phyloP scores from a whole-genome alignment of 2,113 vertebrate species.

The Siphamia tubifer region DNA sequence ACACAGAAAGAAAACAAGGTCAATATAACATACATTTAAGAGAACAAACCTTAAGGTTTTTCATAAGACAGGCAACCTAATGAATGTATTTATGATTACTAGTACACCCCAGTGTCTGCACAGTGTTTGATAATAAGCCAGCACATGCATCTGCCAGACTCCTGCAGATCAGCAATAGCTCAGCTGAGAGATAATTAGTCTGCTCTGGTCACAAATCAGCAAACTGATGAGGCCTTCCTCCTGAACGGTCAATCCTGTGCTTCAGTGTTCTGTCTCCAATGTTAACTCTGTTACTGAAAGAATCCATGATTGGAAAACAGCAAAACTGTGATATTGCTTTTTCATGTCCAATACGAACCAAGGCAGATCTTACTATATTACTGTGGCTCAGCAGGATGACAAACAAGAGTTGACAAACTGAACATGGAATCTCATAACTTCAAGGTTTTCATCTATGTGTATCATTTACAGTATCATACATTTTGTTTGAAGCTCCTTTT shows the following conservation, averaged over 20 bases:
- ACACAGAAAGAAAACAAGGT: too few relatives aligned
- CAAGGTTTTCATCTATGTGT: too few relatives aligned
- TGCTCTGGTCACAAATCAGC: neutral
- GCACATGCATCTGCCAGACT: neutral
- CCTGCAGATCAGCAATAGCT: neutral
- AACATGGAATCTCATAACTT: too few relatives aligned
- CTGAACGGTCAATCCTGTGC: neutral
- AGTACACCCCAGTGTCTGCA: neutral
- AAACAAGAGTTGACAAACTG: neutral
- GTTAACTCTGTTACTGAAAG: neutral
- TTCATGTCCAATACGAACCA: neutral
- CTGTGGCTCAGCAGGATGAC: neutral
- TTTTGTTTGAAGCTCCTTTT: too few relatives aligned
- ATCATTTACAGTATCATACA: too few relatives aligned
- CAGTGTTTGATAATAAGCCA: neutral
- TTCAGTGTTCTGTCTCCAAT: neutral
- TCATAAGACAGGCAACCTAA: neutral
- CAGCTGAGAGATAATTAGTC: slow-evolving; percentile 17
- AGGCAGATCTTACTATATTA: neutral
- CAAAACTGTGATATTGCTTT: neutral
- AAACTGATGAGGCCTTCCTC: neutral
- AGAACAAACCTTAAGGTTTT: too few relatives aligned
- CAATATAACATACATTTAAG: too few relatives aligned
- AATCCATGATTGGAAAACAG: neutral
- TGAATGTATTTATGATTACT: neutral